Conservation (phyloP, 2,113 vertebrate species). For the Pteropus alecto region DNA sequence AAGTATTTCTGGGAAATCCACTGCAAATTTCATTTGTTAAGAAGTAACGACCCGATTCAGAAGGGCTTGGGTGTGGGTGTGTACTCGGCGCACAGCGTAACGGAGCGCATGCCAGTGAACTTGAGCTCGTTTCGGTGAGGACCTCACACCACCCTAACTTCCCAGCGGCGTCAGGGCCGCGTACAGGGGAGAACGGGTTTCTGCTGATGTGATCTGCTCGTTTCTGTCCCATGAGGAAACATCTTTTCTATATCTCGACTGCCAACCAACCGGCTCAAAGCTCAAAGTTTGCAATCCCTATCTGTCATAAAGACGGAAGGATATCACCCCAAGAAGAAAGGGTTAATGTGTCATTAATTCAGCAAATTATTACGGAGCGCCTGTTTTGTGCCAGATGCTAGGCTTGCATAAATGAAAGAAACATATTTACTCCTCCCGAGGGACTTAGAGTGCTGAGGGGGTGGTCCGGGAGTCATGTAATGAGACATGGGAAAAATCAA, state of each 20-base stretch:
- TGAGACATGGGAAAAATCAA: not conserved
- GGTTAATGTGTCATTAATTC: not conserved
- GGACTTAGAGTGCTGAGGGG: not conserved
- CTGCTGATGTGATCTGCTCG: not conserved
- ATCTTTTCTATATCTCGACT: not conserved
- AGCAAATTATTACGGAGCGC: too few relatives aligned
- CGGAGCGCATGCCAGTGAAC: not conserved
- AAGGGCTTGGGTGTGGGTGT: not conserved
- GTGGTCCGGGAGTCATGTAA: not conserved
- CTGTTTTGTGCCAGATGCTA: not conserved
- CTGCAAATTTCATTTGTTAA: not conserved
- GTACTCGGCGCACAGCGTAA: not conserved
- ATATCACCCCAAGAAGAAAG: not conserved
- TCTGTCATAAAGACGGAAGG: not conserved
- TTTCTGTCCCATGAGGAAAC: not conserved
- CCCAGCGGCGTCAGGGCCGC: too few relatives aligned
- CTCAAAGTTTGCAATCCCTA: not conserved
- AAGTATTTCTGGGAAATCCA: not conserved
- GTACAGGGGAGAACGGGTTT: not conserved
- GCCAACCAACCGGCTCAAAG: not conserved
- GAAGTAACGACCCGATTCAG: not conserved
- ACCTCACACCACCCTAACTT: too few relatives aligned
- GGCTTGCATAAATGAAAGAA: not conserved
- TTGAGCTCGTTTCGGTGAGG: not conserved
- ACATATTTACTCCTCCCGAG: not conserved